Evolutionary conservation across 2,113 vertebrate species (phyloP).

Genomic region (Oncorhynchus kisutch): DNA sequence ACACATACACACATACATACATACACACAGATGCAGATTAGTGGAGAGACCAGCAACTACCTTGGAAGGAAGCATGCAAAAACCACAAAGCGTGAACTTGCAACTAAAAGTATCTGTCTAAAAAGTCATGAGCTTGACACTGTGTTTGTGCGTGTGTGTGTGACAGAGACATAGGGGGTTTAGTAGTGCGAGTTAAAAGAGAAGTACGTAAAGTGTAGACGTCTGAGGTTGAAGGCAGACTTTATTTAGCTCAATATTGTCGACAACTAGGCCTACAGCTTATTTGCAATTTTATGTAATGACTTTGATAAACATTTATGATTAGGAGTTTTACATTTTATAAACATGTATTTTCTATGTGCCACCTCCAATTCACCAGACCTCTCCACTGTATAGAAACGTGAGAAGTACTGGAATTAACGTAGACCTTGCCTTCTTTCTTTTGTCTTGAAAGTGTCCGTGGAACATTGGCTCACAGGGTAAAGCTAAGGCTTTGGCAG

Average conservation of each 20-base stretch:
- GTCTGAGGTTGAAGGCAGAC: not conserved
- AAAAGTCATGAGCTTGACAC: not conserved
- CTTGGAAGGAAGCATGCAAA: too few relatives aligned
- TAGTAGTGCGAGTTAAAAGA: not conserved
- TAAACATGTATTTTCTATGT: too few relatives aligned
- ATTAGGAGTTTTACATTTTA: too few relatives aligned
- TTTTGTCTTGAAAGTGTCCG: not conserved
- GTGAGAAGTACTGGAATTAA: not conserved
- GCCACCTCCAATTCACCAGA: not conserved
- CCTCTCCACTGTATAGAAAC: too few relatives aligned
- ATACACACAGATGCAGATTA: too few relatives aligned
- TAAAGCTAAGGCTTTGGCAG: not conserved
- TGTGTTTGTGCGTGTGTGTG: too few relatives aligned
- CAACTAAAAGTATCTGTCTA: not conserved
- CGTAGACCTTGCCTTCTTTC: not conserved
- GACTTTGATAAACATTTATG: not conserved
- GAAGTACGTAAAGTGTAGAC: not conserved
- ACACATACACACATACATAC: not conserved
- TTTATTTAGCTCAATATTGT: not conserved
- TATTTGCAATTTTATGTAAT: too few relatives aligned
- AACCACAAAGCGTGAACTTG: not conserved
- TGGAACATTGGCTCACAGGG: not conserved
- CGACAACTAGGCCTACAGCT: not conserved
- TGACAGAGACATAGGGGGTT: not conserved
- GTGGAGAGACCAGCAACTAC: too few relatives aligned